Percentiles rank a stretch among this genome's conserved stretches.
These are phyloP conservation scores for Hirtodrosophila cameraria DNA, from an alignment of 2,888 invertebrate genomes.

Conservation along the genomic window DNA sequence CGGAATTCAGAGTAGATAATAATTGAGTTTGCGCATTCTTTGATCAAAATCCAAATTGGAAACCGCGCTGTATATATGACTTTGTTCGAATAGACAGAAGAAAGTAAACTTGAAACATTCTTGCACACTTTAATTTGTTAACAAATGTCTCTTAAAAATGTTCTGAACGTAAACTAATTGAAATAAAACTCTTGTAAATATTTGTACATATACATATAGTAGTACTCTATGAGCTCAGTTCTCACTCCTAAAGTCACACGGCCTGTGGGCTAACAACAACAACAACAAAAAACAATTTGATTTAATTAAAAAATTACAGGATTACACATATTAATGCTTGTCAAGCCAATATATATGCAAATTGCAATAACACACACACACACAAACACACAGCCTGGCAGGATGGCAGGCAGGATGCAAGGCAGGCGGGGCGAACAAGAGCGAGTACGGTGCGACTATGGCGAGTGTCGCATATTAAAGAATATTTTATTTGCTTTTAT, in stretches of 20 bases:
- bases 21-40: too few species aligned
- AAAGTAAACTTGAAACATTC: too few species aligned
- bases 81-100: too few species aligned
- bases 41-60: too few species aligned
- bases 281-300: constrained; percentile 70
- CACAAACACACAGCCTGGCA: constrained; percentile 39
- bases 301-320: constrained; percentile 82
- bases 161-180: background rate
- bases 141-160: too few species aligned
- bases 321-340: constrained; percentile 80
- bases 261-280: background rate
- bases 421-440: constrained; percentile 13
- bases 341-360: constrained; percentile 82
- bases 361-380: too few species aligned
- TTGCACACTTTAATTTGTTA: too few species aligned
- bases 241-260: constrained; percentile 15
- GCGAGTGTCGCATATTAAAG: constrained; percentile 78
- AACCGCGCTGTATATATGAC: too few species aligned
- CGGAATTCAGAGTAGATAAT: too few species aligned
- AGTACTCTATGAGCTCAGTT: too few species aligned
- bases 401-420: constrained; percentile 22
- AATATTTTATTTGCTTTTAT: constrained; percentile 79
- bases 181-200: constrained; percentile 14
- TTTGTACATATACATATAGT: too few species aligned
- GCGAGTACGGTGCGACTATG: constrained; percentile 38